These are phyloP conservation scores for Tadarida brasiliensis DNA, from an alignment of 2,797 vertebrate species.

Conservation along the genomic window DNA sequence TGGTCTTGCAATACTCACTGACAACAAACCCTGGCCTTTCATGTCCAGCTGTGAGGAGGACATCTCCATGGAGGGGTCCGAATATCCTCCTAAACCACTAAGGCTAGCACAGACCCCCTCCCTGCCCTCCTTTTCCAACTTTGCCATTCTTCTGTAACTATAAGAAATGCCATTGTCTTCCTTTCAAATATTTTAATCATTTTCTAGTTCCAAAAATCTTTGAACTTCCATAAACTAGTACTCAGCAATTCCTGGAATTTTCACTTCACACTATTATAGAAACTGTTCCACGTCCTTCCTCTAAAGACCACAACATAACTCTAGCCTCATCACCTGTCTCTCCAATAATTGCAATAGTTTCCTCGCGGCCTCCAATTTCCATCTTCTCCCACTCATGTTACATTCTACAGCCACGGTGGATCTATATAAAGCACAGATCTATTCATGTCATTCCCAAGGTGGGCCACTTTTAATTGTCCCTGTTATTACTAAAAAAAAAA, in stretches of 20 bases:
- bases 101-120: too few species aligned
- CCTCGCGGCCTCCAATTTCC: not conserved
- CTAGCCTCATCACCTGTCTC: not conserved
- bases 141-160: not conserved
- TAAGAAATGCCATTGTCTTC: not conserved
- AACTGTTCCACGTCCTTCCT: not conserved
- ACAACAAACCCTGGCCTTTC: not conserved
- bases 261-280: not conserved
- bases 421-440: not conserved
- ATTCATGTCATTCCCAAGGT: not conserved
- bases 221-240: not conserved
- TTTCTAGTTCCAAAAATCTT: not conserved
- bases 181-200: not conserved
- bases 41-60: rapidly evolving
- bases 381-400: not conserved
- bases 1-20: not conserved
- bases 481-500: not conserved
- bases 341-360: not conserved
- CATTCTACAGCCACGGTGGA: too few species aligned
- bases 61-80: not conserved
- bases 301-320: not conserved
- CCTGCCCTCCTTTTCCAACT: not conserved
- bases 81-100: not conserved
- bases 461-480: not conserved
- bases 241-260: not conserved